Evolutionary conservation across 53 echinoderm and acorn worm species (phyloP), one percentile per base, ranked within the genome.

Genomic region (Pentamera pediparva): DNA sequence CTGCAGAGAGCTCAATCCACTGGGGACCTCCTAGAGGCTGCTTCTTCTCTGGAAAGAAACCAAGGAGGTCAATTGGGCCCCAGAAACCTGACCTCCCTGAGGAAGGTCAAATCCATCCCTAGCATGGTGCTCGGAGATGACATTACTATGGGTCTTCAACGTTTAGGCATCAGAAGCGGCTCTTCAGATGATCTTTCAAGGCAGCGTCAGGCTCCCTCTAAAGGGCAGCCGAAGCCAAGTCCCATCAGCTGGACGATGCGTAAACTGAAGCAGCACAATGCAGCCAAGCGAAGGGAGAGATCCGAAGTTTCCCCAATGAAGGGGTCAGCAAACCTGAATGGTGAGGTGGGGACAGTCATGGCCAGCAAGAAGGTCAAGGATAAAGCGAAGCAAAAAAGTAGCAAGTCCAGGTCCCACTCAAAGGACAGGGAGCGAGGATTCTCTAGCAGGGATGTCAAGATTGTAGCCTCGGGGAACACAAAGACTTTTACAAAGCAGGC

Each of bases 1-100:
- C 32, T 72, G 33, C 29, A 54, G n/a, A 72, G 73, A 37, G 55
- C 54, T 10, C 73, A 72, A 20, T 72, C 73, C 10, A 72, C 54
- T 6, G 73, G 73, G 38, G 73, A 72, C 35, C 33, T 72, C 15
- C 73, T 72, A 8, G 54, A 53, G 3, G 6, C 53, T 4, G 19
- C 34, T 30, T 50, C 20, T 54, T 30, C 19, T 7, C 15, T 30
- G 18, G 53, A 17, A 10, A 24, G 12, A 15, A 17, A 43, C 28
- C 29, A 26, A 34, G 63, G 37, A 34, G 29, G 45, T 29, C 67
- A 41, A 28, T 47, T 29, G 18, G 45, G 18, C 45, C 41, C 30
- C 21, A 47, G 67, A 13, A 39, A 67, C 28, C 43, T 45, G 15
- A 67, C 67, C 67, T 15, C 45, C 13, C 27, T 67, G 73, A 72